phyloP scores from a whole-genome alignment of 2,888 invertebrate species.

The Agonum fuliginosum region DNA sequence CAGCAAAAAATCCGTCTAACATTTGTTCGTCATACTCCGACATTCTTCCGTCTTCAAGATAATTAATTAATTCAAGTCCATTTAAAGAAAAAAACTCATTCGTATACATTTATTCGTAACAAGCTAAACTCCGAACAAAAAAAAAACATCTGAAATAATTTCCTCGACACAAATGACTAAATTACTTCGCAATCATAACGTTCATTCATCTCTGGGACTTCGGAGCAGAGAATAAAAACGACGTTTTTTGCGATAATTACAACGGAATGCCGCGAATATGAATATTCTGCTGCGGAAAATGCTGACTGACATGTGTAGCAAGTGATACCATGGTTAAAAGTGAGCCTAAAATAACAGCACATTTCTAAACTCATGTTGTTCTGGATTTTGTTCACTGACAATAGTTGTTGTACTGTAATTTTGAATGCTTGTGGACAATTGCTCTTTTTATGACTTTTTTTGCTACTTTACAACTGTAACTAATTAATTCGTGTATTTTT shows the following conservation, averaged over 20 bases:
- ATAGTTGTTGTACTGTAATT: no score
- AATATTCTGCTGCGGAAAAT: neutral
- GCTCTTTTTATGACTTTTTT: no score
- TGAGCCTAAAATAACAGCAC: no score
- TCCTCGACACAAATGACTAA: neutral
- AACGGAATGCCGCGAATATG: neutral
- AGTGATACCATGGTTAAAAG: no score
- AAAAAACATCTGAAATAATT: constrained; percentile 1
- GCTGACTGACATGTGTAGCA: neutral
- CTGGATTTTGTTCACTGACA: no score
- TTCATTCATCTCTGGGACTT: neutral
- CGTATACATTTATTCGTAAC: neutral
- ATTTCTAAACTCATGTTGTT: no score
- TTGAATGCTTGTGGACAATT: no score
- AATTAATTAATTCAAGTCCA: neutral
- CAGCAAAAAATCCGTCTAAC: neutral
- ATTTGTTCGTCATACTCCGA: neutral
- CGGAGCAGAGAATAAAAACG: neutral
- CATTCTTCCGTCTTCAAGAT: neutral
- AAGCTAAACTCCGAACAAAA: neutral
- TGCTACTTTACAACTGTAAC: no score
- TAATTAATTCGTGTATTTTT: no score
- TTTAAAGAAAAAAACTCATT: neutral
- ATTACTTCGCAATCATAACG: neutral
- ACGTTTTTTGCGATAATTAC: neutral